These are phyloP conservation scores for Epizoanthus ramosus DNA, from an alignment of 92 coral and sea anemone genomes.

Conservation along the genomic window DNA sequence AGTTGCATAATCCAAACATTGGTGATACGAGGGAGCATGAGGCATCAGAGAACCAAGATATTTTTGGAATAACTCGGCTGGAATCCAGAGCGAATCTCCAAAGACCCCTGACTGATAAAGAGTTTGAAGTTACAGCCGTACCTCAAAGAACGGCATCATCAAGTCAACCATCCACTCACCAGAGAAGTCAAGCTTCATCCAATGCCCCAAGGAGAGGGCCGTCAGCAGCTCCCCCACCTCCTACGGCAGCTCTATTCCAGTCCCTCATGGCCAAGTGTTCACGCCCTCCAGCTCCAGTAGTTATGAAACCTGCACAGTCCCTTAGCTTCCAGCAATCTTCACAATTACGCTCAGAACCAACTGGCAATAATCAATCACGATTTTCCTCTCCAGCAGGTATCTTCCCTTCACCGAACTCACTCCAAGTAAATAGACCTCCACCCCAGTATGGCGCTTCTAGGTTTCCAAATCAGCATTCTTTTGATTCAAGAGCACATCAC, in stretches of 20 bases:
- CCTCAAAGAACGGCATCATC: background rate
- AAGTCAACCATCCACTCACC: conserved; percentile 4
- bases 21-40: background rate
- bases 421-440: background rate
- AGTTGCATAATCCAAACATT: background rate
- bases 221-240: conserved; percentile 87
- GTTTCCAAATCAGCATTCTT: background rate
- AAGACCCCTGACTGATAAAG: background rate
- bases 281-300: conserved; percentile 84
- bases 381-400: background rate
- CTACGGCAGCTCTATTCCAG: conserved; percentile 74
- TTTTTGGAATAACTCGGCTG: background rate
- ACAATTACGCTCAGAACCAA: background rate
- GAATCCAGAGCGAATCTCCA: background rate
- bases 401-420: background rate
- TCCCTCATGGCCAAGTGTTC: conserved; percentile 82
- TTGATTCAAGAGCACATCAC: background rate
- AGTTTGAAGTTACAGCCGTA: background rate
- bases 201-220: background rate
- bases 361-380: conserved; percentile 7
- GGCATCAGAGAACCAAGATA: background rate
- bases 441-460: background rate
- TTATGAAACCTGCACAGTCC: conserved; percentile 39
- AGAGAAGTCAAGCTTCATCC: background rate
- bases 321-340: background rate